A percentile compares a stretch with the other conserved stretches of the same genome.
These are phyloP conservation scores for Tympanoctomys barrerae DNA, from an alignment of 2,797 vertebrate species.

Conservation along the genomic window DNA sequence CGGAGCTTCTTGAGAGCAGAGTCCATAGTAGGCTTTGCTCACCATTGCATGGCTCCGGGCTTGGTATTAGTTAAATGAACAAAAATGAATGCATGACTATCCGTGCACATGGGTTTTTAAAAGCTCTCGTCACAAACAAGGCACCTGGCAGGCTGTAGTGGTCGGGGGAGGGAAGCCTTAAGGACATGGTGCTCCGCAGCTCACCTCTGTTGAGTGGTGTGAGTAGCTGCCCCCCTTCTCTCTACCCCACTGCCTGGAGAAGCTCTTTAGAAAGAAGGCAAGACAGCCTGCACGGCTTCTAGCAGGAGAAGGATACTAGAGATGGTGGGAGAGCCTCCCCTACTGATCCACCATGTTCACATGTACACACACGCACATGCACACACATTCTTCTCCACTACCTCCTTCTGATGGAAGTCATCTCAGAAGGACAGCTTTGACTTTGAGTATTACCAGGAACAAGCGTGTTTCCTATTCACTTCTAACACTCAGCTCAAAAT, in stretches of 20 bases:
- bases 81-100: slow-evolving; percentile 78
- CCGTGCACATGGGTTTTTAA: slow-evolving; percentile 74
- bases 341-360: background rate
- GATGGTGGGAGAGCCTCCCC: background rate
- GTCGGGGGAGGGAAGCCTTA: background rate
- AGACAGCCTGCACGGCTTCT: slow-evolving; percentile 22
- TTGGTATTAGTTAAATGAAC: slow-evolving; percentile 80
- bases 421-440: slow-evolving; percentile 60
- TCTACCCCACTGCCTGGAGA: slow-evolving; percentile 64
- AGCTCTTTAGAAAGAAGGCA: slow-evolving; percentile 75
- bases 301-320: slow-evolving; percentile 21
- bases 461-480: slow-evolving; percentile 19
- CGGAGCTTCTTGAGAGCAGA: slow-evolving; percentile 76
- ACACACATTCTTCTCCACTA: background rate
- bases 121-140: slow-evolving; percentile 76
- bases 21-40: slow-evolving; percentile 71
- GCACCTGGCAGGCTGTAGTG: slow-evolving; percentile 68
- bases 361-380: background rate
- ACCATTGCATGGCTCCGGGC: slow-evolving; percentile 57
- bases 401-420: slow-evolving; percentile 27
- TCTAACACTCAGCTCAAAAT: background rate
- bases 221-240: slow-evolving; percentile 25
- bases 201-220: slow-evolving; percentile 76
- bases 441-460: slow-evolving; percentile 58
- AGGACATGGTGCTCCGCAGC: slow-evolving; percentile 34